Evolutionary conservation across 2,113 vertebrate genomes (phyloP).

Genomic region (Myiozetetes cayanensis): DNA sequence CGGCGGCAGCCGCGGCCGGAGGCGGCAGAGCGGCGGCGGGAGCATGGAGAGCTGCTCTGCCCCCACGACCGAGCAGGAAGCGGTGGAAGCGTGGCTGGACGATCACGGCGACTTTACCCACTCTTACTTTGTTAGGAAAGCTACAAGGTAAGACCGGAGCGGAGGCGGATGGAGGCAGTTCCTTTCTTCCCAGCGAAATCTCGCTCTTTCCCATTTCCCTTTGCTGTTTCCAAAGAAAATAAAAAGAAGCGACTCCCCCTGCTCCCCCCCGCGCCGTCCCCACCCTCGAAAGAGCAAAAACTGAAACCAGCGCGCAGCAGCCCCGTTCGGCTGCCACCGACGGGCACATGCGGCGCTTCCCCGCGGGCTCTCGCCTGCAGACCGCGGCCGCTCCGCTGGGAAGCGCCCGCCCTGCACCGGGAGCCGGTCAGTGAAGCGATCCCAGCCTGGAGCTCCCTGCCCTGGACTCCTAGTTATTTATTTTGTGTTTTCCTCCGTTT

Average conservation of each 20-base stretch:
- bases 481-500: background rate
- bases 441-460: background rate
- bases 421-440: background rate
- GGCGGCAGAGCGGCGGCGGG: background rate
- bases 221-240: background rate
- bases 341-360: background rate
- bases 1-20: background rate
- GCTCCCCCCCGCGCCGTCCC: background rate
- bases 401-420: background rate
- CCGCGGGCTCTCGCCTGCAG: background rate
- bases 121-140: slow-evolving; percentile 93
- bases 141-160: slow-evolving; percentile 80
- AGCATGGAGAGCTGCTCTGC: slow-evolving; percentile 76
- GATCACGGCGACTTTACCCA: slow-evolving; percentile 88
- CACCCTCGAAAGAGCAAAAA: background rate
- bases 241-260: background rate
- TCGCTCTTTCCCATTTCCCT: background rate
- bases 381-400: background rate
- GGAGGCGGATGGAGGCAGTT: background rate
- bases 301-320: background rate
- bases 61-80: slow-evolving; percentile 50
- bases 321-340: background rate
- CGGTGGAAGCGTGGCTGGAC: slow-evolving; percentile 96
- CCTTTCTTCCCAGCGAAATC: background rate
- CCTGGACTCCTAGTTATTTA: background rate